phyloP scores from a whole-genome alignment of 1,140 invertebrate species.

The Muscidifurax raptorellus region DNA sequence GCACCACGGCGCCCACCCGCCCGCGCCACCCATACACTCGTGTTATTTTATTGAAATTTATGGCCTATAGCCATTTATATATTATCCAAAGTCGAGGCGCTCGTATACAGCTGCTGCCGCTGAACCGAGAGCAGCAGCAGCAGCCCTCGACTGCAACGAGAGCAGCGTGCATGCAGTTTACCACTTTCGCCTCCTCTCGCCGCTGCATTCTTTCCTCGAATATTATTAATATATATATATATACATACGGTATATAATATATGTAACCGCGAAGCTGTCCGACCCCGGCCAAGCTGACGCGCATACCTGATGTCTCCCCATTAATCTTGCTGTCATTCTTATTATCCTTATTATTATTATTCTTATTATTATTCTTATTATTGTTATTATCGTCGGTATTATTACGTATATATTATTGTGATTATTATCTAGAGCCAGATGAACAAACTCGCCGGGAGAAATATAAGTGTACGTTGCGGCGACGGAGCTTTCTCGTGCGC shows the following conservation, averaged over 20 bases:
- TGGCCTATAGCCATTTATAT: slow-evolving; percentile 57
- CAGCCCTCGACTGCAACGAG: slow-evolving; percentile 7
- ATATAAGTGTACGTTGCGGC: not conserved
- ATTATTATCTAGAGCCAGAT: not conserved
- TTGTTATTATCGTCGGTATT: not conserved
- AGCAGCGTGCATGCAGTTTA: slow-evolving; percentile 25
- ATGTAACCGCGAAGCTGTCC: not conserved
- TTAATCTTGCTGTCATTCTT: not conserved
- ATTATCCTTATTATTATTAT: too few species aligned
- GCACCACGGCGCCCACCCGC: slow-evolving; percentile 34
- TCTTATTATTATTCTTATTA: not conserved
- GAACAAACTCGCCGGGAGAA: slow-evolving; percentile 1
- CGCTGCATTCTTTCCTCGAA: slow-evolving; percentile 3
- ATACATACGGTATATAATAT: too few species aligned
- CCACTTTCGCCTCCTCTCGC: slow-evolving; percentile 23
- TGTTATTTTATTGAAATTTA: slow-evolving; percentile 62
- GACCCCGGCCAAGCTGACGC: not conserved
- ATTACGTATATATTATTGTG: not conserved
- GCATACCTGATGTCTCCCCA: not conserved
- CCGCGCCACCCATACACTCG: slow-evolving; percentile 49
- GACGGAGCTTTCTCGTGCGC: not conserved
- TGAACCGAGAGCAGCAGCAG: not conserved
- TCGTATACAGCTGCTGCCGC: slow-evolving; percentile 50
- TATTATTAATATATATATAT: not conserved
- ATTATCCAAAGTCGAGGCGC: slow-evolving; percentile 58